Evolutionary conservation across 1,140 invertebrate genomes (phyloP), one percentile per base, ranked within the genome.

Genomic region (Cylas formicarius): DNA sequence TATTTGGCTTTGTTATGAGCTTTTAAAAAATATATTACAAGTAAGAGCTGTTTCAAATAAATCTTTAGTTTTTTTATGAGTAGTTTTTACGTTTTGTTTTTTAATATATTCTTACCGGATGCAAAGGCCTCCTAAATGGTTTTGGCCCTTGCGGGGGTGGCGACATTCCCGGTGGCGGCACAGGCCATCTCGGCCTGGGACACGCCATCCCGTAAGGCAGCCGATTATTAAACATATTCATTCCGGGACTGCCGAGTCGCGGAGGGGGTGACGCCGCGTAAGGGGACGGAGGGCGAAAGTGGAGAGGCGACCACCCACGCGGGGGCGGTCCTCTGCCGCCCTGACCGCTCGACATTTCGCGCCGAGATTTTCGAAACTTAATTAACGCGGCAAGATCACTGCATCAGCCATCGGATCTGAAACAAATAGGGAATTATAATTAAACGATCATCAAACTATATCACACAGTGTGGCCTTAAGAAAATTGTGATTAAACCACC

Each of bases 181-280:
- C 51, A 0, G 61, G 56, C 79, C 79, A 81, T 35, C 76, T 67
- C 5, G 80, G 78, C 53, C 78, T 66, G 2, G 79, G 79, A 52
- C 78, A 78, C 2, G 69, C 60, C 61, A 72, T 66, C 27, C 63
- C 45, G 66, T 68, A 57, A 21, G 50, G 55, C 67, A 69, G 53
- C 41, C 72, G 66, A 43, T 52, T 63, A 52, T 43, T 66, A 51
- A 62, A 68, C 59, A 58, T 62, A 34, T 58, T 56, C 29, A 49
- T 50, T 7, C 48, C 58, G 13, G 61, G 62, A 19, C 67, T 66
- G 18, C 68, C 66, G 14, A 78, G 65, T 26, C 78, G 72, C 8
- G 76, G 75, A 2, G 78, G 78, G 9, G 78, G 77, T 1, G 78
- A 77, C 44, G 71, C 72, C 3, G 72, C 72, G 72, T 77, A 80